Base-by-base conservation (phyloP, 2,888 invertebrate species). In the Tenthredo mesomela region DNA sequence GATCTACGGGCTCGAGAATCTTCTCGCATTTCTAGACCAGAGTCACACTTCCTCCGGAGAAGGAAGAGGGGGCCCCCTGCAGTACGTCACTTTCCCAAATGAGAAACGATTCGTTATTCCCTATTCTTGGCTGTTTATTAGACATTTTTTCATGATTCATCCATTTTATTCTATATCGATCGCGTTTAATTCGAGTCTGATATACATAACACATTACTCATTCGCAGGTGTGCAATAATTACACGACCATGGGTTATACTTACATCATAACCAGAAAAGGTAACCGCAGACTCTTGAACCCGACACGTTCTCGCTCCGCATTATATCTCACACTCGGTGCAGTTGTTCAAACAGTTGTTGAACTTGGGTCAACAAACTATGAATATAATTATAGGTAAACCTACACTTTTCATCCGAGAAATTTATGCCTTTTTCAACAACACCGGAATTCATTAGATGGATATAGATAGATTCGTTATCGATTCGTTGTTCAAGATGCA, bases 1-100 rank as follows among this genome's bases (percentile, higher is more conserved):
- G 86, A 87, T 87, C 29, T 87, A 86, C 85, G 67, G 47, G 70
- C 40, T 80, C 61, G 58, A 37, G 61, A 61, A 80, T 33, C 61
- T 40, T 58, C 61, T 25, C 37, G 80, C 61, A 80, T 61, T 61
- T 61, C 61, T 61, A 80, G 61, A 80, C 80, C 21, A 12, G 40
- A 80, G 47, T 50, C n/a, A 77, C 75, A 29, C 15, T 50, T 25
- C 29, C 50, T 50, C 58, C 58, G 37, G 29, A 25, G 25, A 12
- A 21, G 25, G 61, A 12, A 61, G 25, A 21, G 21, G 33, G 54
- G 54, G 0, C 29, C 29, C 33, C 25, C 18, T 21, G 33, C 37
- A 6, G n/a, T 21, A 25, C 25, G 25, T 33, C 75, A n/a, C n/a
- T n/a, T 15, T 5, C 10, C 47, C 21, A 2, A 2, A 18, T 5